phyloP scores from a whole-genome alignment of 2,113 vertebrate species.

The Anoplopoma fimbria region DNA sequence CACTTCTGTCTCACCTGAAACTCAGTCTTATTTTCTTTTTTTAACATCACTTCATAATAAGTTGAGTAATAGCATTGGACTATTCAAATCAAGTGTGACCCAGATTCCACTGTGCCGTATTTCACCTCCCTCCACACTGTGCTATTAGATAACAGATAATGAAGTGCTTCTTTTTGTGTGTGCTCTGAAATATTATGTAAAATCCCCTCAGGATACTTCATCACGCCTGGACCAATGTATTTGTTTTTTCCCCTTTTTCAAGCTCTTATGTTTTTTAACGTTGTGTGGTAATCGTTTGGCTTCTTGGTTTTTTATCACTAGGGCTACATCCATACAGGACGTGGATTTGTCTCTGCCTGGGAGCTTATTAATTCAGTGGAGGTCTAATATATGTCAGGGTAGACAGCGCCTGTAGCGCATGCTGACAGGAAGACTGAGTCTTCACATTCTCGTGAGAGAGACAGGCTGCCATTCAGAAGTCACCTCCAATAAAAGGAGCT shows the following conservation, averaged over 20 bases:
- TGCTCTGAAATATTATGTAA: constrained; percentile 26
- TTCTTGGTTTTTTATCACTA: constrained; percentile 9
- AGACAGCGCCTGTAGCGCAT: constrained; percentile 40
- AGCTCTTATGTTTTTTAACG: neutral
- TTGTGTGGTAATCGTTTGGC: constrained; percentile 8
- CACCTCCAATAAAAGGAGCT: constrained; percentile 69
- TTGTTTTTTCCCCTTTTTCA: constrained; percentile 16
- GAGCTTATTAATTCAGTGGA: constrained; percentile 58
- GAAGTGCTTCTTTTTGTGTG: constrained; percentile 8
- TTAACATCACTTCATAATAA: constrained; percentile 25
- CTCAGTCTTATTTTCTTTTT: constrained; percentile 15
- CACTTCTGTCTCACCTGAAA: constrained; percentile 13
- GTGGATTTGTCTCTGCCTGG: constrained; percentile 15
- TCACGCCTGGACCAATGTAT: constrained; percentile 11
- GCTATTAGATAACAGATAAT: constrained; percentile 31
- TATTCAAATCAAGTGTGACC: constrained; percentile 56
- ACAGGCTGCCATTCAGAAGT: constrained; percentile 64
- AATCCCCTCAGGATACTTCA: constrained; percentile 18
- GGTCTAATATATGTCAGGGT: constrained; percentile 19
- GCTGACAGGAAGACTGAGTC: constrained; percentile 34
- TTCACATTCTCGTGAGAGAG: constrained; percentile 59
- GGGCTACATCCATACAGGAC: constrained; percentile 9
- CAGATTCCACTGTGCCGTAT: constrained; percentile 39
- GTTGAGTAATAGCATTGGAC: constrained; percentile 25
- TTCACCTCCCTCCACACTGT: neutral